Percentiles rank a stretch among this genome's conserved stretches.
phyloP scores from a whole-genome alignment of 2,113 vertebrate genomes.

The Phyllopteryx taeniolatus region DNA sequence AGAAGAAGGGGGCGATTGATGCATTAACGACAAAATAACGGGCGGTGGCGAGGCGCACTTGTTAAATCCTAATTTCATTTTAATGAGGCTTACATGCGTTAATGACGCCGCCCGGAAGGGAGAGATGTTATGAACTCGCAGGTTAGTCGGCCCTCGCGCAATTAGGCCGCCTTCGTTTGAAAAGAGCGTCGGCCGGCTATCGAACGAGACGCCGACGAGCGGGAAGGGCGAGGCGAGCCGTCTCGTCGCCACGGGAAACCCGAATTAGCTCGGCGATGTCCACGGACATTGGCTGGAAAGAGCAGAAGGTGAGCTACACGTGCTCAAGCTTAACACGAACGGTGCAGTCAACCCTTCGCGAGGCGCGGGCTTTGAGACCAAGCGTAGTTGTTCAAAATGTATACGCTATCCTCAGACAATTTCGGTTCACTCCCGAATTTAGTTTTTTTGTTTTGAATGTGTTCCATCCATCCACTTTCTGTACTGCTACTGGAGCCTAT shows the following conservation, averaged over 20 bases:
- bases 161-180: slow-evolving; percentile 63
- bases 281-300: background rate
- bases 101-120: slow-evolving; percentile 63
- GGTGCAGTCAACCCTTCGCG: background rate
- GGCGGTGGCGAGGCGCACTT: slow-evolving; percentile 50
- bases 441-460: too few species aligned
- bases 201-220: slow-evolving; percentile 49
- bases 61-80: slow-evolving; percentile 73
- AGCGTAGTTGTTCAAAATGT: background rate
- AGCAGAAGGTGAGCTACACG: background rate
- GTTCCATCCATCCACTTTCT: too few species aligned
- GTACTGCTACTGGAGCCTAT: too few species aligned
- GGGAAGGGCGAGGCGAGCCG: slow-evolving; percentile 26
- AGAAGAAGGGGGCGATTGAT: slow-evolving; percentile 18
- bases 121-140: slow-evolving; percentile 71
- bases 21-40: slow-evolving; percentile 39
- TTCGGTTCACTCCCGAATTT: too few species aligned
- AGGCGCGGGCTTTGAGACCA: background rate
- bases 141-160: slow-evolving; percentile 60
- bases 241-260: background rate
- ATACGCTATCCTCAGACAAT: too few species aligned
- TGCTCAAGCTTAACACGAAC: background rate
- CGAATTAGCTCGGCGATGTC: background rate
- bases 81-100: slow-evolving; percentile 67
- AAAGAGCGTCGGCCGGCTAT: slow-evolving; percentile 17